A percentile compares a stretch with the other conserved stretches of the same genome.
Evolutionary conservation across 2,888 invertebrate species (phyloP).

Genomic region (Agriopis leucophaearia): DNA sequence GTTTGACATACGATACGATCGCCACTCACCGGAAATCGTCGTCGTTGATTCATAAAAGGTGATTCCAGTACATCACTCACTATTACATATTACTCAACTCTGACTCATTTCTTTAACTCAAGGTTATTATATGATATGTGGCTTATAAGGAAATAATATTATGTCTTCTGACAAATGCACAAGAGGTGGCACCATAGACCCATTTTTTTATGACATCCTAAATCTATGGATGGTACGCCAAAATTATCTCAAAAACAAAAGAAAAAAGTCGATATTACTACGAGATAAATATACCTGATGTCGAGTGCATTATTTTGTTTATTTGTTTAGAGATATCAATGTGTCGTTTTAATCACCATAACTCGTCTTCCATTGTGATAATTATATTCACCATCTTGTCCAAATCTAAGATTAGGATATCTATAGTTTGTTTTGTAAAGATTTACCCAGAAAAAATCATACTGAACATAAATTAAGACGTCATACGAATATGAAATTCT

Average conservation of each 20-base stretch:
- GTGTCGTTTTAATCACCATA: background rate
- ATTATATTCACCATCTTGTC: background rate
- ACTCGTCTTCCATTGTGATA: background rate
- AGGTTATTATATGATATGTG: constrained; percentile 24
- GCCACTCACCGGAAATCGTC: constrained; percentile 34
- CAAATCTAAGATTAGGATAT: background rate
- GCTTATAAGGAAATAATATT: constrained; percentile 19
- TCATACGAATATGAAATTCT: no score
- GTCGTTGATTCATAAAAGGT: constrained; percentile 27
- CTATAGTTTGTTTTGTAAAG: background rate
- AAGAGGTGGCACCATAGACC: no score
- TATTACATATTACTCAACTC: constrained; percentile 20
- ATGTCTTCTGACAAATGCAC: background rate
- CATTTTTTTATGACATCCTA: no score
- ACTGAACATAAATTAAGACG: no score
- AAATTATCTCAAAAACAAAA: no score
- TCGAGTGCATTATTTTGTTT: constrained; percentile 9
- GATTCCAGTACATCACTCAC: constrained; percentile 28
- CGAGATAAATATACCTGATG: background rate
- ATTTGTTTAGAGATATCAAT: background rate
- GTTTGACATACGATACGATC: constrained; percentile 25
- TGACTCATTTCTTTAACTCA: constrained; percentile 35
- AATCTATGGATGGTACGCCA: no score
- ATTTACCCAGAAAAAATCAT: no score
- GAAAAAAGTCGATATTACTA: no score